Percentiles rank a stretch among this genome's conserved stretches.
Conservation (phyloP, 1,140 invertebrate genomes). For the Psix sp. region DNA sequence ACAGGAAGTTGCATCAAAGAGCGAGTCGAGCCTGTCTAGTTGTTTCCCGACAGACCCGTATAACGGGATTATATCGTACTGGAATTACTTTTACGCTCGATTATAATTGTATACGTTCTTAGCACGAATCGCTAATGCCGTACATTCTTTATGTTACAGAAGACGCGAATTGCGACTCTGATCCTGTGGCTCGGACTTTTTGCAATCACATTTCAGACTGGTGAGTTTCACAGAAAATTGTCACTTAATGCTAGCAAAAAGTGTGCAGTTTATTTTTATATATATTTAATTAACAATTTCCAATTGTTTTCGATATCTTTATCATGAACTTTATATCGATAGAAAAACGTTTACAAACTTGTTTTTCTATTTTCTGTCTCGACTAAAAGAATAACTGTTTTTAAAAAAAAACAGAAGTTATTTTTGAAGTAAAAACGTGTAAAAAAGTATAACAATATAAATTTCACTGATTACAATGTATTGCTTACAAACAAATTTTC, state of each 20-base stretch:
- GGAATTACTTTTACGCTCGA: conserved; percentile 50
- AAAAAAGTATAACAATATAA: too few species aligned
- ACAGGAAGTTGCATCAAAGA: conserved; percentile 64
- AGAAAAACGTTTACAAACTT: too few species aligned
- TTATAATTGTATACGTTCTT: conserved; percentile 51
- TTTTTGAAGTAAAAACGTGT: too few species aligned
- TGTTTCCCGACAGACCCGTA: conserved; percentile 62
- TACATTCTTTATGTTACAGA: conserved; percentile 63
- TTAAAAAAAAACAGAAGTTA: too few species aligned
- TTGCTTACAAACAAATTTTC: background rate
- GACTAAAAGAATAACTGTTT: too few species aligned
- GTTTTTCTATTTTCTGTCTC: too few species aligned
- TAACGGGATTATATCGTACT: conserved; percentile 56
- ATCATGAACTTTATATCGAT: too few species aligned
- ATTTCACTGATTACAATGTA: too few species aligned
- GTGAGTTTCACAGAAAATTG: conserved; percentile 45
- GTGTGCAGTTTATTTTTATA: too few species aligned
- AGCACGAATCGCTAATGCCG: conserved; percentile 38
- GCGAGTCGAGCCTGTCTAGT: conserved; percentile 37
- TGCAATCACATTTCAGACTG: conserved; percentile 59
- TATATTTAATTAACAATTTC: background rate
- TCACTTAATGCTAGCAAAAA: too few species aligned
- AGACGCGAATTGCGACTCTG: conserved; percentile 59
- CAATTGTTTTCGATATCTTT: too few species aligned
- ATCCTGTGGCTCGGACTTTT: conserved; percentile 63